Evolutionary conservation across 2,797 vertebrate species (phyloP).

Genomic region (Protonibea diacanthus): DNA sequence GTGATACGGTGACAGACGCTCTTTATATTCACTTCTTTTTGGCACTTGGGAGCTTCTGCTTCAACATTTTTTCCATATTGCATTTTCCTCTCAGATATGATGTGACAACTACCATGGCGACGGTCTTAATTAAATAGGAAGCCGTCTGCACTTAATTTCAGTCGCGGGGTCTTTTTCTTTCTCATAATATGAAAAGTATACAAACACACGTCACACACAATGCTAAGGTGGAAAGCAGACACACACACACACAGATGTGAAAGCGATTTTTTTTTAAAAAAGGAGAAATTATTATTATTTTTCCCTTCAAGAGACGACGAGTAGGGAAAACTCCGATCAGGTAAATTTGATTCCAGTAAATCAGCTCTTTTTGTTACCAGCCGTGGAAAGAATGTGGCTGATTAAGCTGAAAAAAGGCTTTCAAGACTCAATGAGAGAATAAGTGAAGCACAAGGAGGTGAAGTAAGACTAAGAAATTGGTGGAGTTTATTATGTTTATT

Average conservation of each 20-base stretch:
- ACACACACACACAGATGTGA: slow-evolving; percentile 76
- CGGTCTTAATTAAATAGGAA: slow-evolving; percentile 64
- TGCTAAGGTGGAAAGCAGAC: slow-evolving; percentile 73
- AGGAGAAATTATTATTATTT: slow-evolving; percentile 52
- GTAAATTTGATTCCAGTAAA: slow-evolving; percentile 76
- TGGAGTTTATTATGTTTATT: background rate
- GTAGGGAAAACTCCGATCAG: slow-evolving; percentile 74
- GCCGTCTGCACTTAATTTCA: slow-evolving; percentile 49
- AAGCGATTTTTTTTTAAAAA: slow-evolving; percentile 66
- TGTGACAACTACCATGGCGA: slow-evolving; percentile 62
- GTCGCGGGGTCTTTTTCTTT: slow-evolving; percentile 39
- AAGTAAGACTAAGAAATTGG: background rate
- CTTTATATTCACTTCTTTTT: slow-evolving; percentile 11
- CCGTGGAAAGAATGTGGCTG: slow-evolving; percentile 79
- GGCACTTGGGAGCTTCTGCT: slow-evolving; percentile 1
- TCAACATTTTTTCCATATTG: slow-evolving; percentile 18
- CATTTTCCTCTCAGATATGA: slow-evolving; percentile 34
- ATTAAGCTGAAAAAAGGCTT: slow-evolving; percentile 53
- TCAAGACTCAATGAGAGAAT: slow-evolving; percentile 21
- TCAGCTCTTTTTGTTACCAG: slow-evolving; percentile 69
- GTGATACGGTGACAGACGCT: slow-evolving; percentile 10
- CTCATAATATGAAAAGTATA: slow-evolving; percentile 29
- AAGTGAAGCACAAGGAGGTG: slow-evolving; percentile 15
- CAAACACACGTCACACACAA: slow-evolving; percentile 42
- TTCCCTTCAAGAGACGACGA: slow-evolving; percentile 49